Base-by-base conservation (phyloP, 2,113 vertebrate species). In the Phylloscopus whistleri region DNA sequence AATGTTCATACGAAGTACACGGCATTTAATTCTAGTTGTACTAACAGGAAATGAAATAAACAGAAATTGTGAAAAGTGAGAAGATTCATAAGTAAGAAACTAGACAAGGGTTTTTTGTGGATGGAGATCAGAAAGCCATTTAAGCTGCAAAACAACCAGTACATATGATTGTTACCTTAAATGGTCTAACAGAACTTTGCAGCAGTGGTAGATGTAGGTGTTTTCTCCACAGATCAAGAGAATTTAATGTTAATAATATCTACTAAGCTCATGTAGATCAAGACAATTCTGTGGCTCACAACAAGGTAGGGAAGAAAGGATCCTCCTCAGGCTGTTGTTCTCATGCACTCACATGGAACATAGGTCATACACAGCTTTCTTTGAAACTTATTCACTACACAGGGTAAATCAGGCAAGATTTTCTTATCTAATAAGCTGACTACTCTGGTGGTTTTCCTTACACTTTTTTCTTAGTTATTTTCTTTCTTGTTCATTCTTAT, bases 41-140 rank as follows among this genome's bases (percentile, higher is more conserved):
- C 64, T 78, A 89, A 67, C 84, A 94, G 92, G 84, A 96, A 96
- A 96, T 46, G 35, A 92, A 94, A 93, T 66, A 80, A 95, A 81
- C 60, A 89, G 81, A 94, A 93, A 94, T 70, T 39, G 39, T 91
- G 84, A 74, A 91, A 96, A 44, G 33, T 82, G 41, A 92, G 63
- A 88, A 93, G 62, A 94, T 84, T 95, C 52, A 26, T 35, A 82
- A 86, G 7, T 69, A 69, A 94, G 81, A 96, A 94, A 91, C 52
- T 30, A 89, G 51, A 43, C 0, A 6, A 84, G 13, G 35, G 6
- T 80, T 73, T 76, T 73, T 73, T 62, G 70, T 66, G 89, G 72
- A 92, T 86, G 37, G 37, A 84, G 44, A 80, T 69, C 27, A 84
- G 67, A 88, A 95, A 68, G 6, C 4, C 3, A 37, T 33, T 44